Conservation (phyloP, 2,888 invertebrate species). For the Spatulosminthurus flaviceps region DNA sequence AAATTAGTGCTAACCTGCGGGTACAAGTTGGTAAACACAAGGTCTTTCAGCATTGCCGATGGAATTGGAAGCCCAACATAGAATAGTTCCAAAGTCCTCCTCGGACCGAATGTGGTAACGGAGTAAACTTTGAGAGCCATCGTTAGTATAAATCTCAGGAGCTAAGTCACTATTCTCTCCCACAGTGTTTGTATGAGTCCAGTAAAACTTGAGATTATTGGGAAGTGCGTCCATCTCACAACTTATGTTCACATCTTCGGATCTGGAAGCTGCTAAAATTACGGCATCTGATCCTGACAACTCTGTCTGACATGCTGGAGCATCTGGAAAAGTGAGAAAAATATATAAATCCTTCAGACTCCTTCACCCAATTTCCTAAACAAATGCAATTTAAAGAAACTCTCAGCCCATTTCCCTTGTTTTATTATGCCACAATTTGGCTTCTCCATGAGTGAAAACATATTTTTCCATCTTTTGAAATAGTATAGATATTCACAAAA, state of each 20-base stretch:
- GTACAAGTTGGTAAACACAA: conserved; percentile 64
- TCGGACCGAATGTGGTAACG: conserved; percentile 63
- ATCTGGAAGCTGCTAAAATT: conserved; percentile 62
- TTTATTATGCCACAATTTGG: too few relatives aligned
- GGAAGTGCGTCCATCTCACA: conserved; percentile 64
- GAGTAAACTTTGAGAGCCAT: conserved; percentile 63
- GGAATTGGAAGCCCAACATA: conserved; percentile 64
- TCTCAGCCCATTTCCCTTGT: neutral
- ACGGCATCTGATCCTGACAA: conserved; percentile 63
- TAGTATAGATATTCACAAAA: too few relatives aligned
- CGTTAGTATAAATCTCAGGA: conserved; percentile 61
- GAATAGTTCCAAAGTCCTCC: conserved; percentile 64
- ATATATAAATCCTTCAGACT: neutral
- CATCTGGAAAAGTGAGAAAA: conserved; percentile 59
- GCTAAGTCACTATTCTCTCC: conserved; percentile 61
- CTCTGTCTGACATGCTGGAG: conserved; percentile 63
- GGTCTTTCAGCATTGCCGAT: conserved; percentile 63
- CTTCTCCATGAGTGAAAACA: too few relatives aligned
- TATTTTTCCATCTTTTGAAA: too few relatives aligned
- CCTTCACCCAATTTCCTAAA: neutral
- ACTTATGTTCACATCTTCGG: conserved; percentile 63
- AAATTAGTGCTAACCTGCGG: conserved; percentile 61
- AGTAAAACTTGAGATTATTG: conserved; percentile 62
- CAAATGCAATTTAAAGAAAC: conserved; percentile 22
- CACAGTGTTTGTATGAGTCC: conserved; percentile 63